Evolutionary conservation across 23 tunicate species (phyloP).

Genomic region (Pegea sp.): DNA sequence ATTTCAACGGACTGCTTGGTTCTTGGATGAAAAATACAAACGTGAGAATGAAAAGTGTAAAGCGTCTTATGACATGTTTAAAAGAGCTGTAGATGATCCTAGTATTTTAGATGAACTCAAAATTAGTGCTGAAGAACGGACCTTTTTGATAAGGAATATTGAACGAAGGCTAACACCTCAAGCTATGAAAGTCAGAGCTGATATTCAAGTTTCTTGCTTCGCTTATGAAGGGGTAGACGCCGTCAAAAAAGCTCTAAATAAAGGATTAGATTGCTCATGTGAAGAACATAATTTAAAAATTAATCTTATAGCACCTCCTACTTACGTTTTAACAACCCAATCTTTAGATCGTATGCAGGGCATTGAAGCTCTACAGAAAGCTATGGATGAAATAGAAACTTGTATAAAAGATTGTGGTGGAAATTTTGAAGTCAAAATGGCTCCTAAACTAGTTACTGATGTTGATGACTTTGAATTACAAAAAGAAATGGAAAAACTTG

Average conservation of each 20-base stretch:
- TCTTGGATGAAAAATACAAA: constrained; percentile 48
- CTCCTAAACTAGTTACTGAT: constrained; percentile 81
- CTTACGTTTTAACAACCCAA: constrained; percentile 81
- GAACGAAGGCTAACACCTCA: constrained; percentile 85
- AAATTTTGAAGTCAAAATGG: constrained; percentile 60
- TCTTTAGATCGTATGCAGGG: constrained; percentile 62
- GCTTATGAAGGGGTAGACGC: constrained; percentile 98
- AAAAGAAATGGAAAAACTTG: constrained; percentile 57
- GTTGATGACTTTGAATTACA: constrained; percentile 64
- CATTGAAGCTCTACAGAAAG: constrained; percentile 28
- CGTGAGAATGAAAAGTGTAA: constrained; percentile 56
- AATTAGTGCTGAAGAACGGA: constrained; percentile 21
- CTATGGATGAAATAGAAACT: constrained; percentile 46
- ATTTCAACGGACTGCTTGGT: constrained; percentile 76
- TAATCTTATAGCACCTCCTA: constrained; percentile 90
- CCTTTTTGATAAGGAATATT: constrained; percentile 57
- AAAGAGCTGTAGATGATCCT: constrained; percentile 72
- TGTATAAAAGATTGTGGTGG: constrained; percentile 57
- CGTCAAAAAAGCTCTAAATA: constrained; percentile 63
- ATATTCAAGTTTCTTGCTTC: constrained; percentile 89
- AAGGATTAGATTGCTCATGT: constrained; percentile 75
- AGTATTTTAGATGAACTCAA: constrained; percentile 53
- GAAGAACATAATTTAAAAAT: constrained; percentile 83
- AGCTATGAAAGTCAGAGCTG: constrained; percentile 90
- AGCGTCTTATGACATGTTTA: constrained; percentile 80